These are phyloP conservation scores for Semotilus atromaculatus DNA, from an alignment of 2,797 vertebrate genomes.

Conservation along the genomic window DNA sequence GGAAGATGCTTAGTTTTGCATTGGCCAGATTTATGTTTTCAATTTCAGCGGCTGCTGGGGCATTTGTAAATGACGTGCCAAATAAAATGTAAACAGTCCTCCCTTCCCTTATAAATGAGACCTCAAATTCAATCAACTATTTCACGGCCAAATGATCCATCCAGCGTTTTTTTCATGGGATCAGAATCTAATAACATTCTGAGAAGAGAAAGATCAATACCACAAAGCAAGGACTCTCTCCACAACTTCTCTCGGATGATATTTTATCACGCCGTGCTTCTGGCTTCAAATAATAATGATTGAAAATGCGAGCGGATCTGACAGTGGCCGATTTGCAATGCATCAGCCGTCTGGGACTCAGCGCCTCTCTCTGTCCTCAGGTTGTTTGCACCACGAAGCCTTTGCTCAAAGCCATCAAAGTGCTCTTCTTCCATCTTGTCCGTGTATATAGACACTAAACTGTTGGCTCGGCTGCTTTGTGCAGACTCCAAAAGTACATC, in stretches of 20 bases:
- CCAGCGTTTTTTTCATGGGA: conserved; percentile 47
- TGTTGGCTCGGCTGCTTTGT: conserved; percentile 2
- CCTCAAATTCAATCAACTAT: conserved; percentile 68
- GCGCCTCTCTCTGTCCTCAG: not conserved
- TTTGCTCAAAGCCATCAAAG: conserved; percentile 39
- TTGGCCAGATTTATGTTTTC: conserved; percentile 68
- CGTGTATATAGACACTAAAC: conserved; percentile 17
- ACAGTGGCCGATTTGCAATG: conserved; percentile 53
- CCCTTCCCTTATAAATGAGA: conserved; percentile 69
- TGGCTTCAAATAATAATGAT: conserved; percentile 55
- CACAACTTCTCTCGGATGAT: conserved; percentile 53
- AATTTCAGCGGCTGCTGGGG: conserved; percentile 54
- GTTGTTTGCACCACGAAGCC: conserved; percentile 33
- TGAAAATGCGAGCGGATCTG: conserved; percentile 56
- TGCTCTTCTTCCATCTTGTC: conserved; percentile 3
- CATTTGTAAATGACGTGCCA: conserved; percentile 61
- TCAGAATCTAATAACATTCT: conserved; percentile 63
- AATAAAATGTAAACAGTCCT: conserved; percentile 69
- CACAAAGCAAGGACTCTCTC: conserved; percentile 59
- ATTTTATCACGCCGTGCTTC: conserved; percentile 49
- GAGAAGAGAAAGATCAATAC: conserved; percentile 64
- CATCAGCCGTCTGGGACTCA: conserved; percentile 24
- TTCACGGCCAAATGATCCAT: conserved; percentile 61
- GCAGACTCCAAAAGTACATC: conserved; percentile 9
- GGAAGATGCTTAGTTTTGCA: conserved; percentile 51